Evolutionary conservation across 2,113 vertebrate genomes (phyloP).

Genomic region (Trematomus loennbergii): DNA sequence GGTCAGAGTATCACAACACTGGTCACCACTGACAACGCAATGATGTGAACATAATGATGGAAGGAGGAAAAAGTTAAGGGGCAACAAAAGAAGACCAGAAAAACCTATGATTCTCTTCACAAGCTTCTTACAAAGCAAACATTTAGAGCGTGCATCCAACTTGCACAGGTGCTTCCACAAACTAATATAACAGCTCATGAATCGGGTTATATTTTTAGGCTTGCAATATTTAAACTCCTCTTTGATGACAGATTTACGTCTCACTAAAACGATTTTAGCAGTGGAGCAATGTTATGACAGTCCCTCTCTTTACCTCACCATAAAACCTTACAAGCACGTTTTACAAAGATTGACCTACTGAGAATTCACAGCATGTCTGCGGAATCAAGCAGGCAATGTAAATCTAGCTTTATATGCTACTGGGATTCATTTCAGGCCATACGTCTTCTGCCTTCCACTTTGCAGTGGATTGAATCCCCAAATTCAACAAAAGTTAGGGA

Average conservation of each 20-base stretch:
- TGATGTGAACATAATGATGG: neutral
- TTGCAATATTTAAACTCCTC: conserved; percentile 39
- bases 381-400: neutral
- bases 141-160: neutral
- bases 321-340: conserved; percentile 43
- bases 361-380: conserved; percentile 9
- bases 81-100: neutral
- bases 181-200: neutral
- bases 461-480: neutral
- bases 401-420: neutral
- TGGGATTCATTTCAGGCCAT: neutral
- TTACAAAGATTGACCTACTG: conserved; percentile 1
- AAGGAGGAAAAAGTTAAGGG: neutral
- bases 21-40: neutral
- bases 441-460: neutral
- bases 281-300: neutral
- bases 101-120: neutral
- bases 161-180: conserved; percentile 2
- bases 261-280: neutral
- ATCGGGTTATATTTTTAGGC: conserved; percentile 48
- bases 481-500: neutral
- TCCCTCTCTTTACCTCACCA: neutral
- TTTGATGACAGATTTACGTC: conserved; percentile 44
- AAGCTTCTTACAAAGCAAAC: neutral
- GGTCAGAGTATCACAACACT: neutral